A percentile compares a stretch with the other conserved stretches of the same genome.
Evolutionary conservation across 1,140 invertebrate genomes (phyloP).

Genomic region (Drosophila pandora): DNA sequence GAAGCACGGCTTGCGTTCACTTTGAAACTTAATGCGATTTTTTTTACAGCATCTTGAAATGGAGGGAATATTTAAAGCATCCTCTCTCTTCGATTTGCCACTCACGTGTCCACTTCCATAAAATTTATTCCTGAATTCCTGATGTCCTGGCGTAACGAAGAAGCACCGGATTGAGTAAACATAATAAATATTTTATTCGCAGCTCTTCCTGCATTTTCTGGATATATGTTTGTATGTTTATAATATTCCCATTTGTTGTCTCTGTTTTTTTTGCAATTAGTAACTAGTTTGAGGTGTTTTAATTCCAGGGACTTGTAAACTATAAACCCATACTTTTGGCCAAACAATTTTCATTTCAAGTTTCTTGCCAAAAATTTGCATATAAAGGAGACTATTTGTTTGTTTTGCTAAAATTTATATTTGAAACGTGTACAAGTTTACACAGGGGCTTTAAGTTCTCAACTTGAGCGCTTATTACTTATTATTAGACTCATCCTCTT

Average conservation of each 20-base stretch:
- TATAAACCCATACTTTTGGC: background rate
- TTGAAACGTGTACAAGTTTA: background rate
- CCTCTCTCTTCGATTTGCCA: conserved; percentile 9
- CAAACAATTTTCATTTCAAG: background rate
- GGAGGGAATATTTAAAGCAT: background rate
- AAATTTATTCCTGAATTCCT: conserved; percentile 35
- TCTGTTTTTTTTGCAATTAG: background rate
- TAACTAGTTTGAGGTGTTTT: background rate
- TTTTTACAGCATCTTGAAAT: background rate
- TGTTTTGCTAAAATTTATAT: conserved; percentile 1
- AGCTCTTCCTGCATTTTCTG: background rate
- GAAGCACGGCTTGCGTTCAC: conserved; percentile 1
- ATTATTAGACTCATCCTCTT: background rate
- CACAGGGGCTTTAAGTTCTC: background rate
- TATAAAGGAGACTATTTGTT: background rate
- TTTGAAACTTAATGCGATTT: conserved; percentile 3
- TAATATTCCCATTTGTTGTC: background rate
- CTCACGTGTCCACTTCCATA: conserved; percentile 19
- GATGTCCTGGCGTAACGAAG: conserved; percentile 20
- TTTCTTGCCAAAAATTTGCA: background rate
- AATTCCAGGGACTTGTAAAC: background rate
- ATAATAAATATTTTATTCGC: conserved; percentile 31
- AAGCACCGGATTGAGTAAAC: conserved; percentile 1
- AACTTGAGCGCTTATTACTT: conserved; percentile 1
- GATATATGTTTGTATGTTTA: background rate